A percentile compares a stretch with the other conserved stretches of the same genome.
These are phyloP conservation scores for Eulemur macaco DNA, from an alignment of 2,113 vertebrate species.

Conservation along the genomic window DNA sequence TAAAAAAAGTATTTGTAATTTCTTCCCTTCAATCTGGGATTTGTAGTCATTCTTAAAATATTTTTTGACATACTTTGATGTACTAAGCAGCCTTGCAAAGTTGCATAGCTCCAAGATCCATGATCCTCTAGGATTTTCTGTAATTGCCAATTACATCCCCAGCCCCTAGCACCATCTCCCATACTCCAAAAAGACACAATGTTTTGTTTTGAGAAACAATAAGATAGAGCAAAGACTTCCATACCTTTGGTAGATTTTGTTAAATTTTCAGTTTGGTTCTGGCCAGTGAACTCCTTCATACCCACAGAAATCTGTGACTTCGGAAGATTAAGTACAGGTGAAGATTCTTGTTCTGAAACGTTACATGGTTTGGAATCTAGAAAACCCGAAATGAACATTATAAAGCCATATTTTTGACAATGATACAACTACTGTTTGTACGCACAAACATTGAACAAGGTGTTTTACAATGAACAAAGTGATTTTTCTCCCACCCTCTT, in stretches of 20 bases:
- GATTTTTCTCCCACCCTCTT: not conserved
- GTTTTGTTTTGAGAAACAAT: not conserved
- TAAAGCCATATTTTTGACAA: not conserved
- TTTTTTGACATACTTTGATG: not conserved
- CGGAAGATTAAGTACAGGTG: not conserved
- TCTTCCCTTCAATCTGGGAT: not conserved
- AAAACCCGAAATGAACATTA: not conserved
- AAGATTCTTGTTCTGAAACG: not conserved
- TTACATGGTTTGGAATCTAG: not conserved
- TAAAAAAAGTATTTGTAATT: not conserved
- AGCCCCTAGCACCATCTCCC: not conserved
- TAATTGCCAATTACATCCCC: not conserved
- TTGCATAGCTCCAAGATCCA: not conserved
- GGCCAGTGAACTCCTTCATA: not conserved
- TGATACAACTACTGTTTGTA: not conserved
- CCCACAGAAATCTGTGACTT: not conserved
- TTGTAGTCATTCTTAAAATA: not conserved
- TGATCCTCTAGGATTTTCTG: not conserved
- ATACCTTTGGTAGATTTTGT: slow-evolving; percentile 47
- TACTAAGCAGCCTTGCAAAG: not conserved
- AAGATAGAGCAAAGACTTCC: not conserved
- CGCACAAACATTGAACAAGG: not conserved
- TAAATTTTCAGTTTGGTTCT: not conserved
- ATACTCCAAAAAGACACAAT: not conserved
- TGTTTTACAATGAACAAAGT: not conserved